Base-by-base conservation (phyloP, 2,113 vertebrate species). In the Mohoua ochrocephala region DNA sequence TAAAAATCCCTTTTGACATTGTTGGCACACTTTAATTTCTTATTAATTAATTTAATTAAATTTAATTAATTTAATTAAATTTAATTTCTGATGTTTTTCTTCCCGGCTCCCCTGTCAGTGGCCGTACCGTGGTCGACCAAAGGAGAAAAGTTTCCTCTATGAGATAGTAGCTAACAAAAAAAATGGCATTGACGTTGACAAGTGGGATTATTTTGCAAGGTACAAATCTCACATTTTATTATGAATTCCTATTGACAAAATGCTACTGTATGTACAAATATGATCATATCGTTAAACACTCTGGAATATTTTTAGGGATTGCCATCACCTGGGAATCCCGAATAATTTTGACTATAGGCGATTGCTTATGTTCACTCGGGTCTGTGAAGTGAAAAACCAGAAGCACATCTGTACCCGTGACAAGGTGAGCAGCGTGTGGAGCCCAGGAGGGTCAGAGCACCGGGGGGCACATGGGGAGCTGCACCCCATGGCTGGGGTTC, bases 131-230 rank as follows among this genome's bases (percentile, higher is more conserved):
- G 99, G 99, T 67, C 98, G 99, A 10, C 67, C 96, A 50, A 91
- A 98, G 92, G 98, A 98, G 67, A 99, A 99, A 83, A 98, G 98
- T 69, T 99, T 99, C 98, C 98, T 99, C 19, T 99, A 99, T 69
- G 99, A 99, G 92, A 98, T 99, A 12, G 99, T 99, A 41, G 98
- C 99, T 50, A 99, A 99, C 97, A 99, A 99, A 95, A 98, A 91
- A 87, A 99, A 98, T 23, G 99, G 99, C 65, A 99, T 99, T 15
- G 99, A 99, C 15, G 99, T 99, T 90, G 99, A 99, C 97, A 99
- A 99, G 78, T 99, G 99, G 99, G 99, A 99, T 97, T 99, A 99
- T 93, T 99, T 99, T 98, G 99, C 99, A 85, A 99, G 99, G 99
- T 99, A 96, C 17, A 81, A n/a, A 78, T 52, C 13, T 84, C 87